Conservation (phyloP, 1,140 invertebrate genomes). For the Plectus sambesii region DNA sequence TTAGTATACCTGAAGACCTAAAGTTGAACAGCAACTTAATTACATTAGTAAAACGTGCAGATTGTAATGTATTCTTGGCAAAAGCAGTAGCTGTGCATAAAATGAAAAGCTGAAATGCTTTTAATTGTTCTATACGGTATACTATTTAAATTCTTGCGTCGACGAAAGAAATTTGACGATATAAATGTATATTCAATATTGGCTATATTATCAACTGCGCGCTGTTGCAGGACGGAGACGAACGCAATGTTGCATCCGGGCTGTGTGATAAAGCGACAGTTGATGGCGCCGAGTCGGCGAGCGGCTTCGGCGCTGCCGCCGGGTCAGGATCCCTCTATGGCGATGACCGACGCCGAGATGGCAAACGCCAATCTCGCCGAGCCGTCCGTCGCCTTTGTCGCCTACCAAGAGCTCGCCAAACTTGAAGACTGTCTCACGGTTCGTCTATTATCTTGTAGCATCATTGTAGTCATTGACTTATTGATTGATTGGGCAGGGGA, state of each 20-base stretch:
- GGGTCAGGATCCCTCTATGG: not conserved
- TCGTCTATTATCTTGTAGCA: too few species aligned
- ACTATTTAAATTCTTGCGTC: constrained; percentile 7
- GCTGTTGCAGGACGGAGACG: too few species aligned
- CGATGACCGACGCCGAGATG: not conserved
- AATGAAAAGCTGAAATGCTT: constrained; percentile 14
- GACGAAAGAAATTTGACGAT: constrained; percentile 1
- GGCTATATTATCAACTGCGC: constrained; percentile 10
- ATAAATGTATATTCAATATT: constrained; percentile 6
- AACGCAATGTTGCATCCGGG: constrained; percentile 32
- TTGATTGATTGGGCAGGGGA: constrained; percentile 3
- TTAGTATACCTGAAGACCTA: too few species aligned
- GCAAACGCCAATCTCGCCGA: constrained; percentile 6
- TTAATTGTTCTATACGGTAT: constrained; percentile 10
- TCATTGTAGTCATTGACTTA: too few species aligned
- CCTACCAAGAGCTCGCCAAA: constrained; percentile 33
- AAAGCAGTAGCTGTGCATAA: not conserved
- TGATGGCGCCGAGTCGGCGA: too few species aligned
- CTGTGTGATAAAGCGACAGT: constrained; percentile 29
- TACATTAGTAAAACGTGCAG: too few species aligned
- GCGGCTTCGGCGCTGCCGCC: too few species aligned
- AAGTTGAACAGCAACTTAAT: too few species aligned
- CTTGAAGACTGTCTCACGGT: constrained; percentile 39
- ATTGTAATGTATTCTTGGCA: too few species aligned
- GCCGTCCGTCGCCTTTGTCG: constrained; percentile 34